A percentile compares a stretch with the other conserved stretches of the same genome.
Evolutionary conservation across 2,888 invertebrate genomes (phyloP).

Genomic region (Euproctis similis): DNA sequence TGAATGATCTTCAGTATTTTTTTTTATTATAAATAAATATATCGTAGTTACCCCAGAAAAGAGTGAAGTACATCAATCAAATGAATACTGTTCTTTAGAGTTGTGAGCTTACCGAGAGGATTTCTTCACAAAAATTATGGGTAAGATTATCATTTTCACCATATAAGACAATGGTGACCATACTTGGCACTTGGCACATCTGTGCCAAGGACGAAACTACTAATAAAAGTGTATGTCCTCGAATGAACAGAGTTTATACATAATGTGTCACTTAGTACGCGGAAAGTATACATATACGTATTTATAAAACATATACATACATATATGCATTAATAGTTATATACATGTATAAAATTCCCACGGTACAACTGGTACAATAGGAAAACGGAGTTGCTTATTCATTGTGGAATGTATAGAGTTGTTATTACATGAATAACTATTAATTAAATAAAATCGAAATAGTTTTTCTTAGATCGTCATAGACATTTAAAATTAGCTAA

Average conservation of each 20-base stretch:
- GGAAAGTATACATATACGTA: conserved; percentile 15
- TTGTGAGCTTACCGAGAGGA: too few species aligned
- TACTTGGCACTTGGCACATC: conserved; percentile 1
- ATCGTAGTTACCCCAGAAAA: too few species aligned
- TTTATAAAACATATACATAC: too few species aligned
- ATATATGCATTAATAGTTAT: conserved; percentile 17
- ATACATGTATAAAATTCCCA: conserved; percentile 42
- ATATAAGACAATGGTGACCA: conserved; percentile 1
- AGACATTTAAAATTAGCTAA: too few species aligned
- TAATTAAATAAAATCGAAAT: too few species aligned
- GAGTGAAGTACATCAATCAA: too few species aligned
- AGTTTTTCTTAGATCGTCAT: too few species aligned
- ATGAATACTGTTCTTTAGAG: too few species aligned
- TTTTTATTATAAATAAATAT: too few species aligned
- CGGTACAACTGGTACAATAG: conserved; percentile 49
- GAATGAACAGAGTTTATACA: conserved; percentile 6
- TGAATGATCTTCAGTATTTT: too few species aligned
- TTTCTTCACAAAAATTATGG: background rate
- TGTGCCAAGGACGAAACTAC: conserved; percentile 11
- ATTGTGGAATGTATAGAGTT: conserved; percentile 21
- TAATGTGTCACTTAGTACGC: conserved; percentile 25
- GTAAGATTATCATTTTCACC: background rate
- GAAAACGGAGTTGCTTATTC: conserved; percentile 45
- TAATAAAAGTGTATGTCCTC: conserved; percentile 18
- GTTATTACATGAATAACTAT: too few species aligned